Base-by-base conservation (phyloP, 2,888 invertebrate species). In the Chrysomela aeneicollis region DNA sequence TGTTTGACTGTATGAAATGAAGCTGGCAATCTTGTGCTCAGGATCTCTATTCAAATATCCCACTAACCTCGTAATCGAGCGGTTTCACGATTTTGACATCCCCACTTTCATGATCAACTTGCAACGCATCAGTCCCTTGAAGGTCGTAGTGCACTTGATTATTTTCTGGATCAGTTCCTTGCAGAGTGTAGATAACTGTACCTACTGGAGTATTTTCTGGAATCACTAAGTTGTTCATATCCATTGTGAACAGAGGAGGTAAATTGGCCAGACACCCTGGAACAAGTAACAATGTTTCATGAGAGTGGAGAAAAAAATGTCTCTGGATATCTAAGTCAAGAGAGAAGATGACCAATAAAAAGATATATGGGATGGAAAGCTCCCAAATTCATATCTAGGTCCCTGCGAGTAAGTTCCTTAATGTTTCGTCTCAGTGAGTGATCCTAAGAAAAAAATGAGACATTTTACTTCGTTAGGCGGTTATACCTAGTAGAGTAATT, bases 141-240 rank as follows among this genome's bases (percentile, higher is more conserved):
- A 93, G 85, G 57, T 91, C 90, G 79, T 85, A 89, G 74, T 87
- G 87, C 64, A 93, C 88, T 42, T 89, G 87, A 32, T 91, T 87
- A 51, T 90, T 90, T 79, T 95, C 94, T 0, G 95, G 94, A 85
- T 95, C 94, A 42, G 87, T 86, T 6, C 92, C 94, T 77, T 90
- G 88, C 58, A 95, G 84, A 12, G 84, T 90, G 82, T 91, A 93
- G n/a, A 95, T 91, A 1, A 90, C 84, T 5, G 89, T 86, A 0
- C 94, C 94, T 4, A 94, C 90, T 1, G 90, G 87, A 8, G 91
- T 92, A 77, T 88, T 90, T 84, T 96, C 95, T 4, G 90, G 88
- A 15, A 96, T 82, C 5, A 92, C 88, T 72, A 90, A 83, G 77
- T 92, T 91, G 84, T 92, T 90, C 87, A 93, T 90, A 73, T 92